Base-by-base conservation (phyloP, 1,140 invertebrate genomes). In the Pachyrhynchus sulphureomaculatus region DNA sequence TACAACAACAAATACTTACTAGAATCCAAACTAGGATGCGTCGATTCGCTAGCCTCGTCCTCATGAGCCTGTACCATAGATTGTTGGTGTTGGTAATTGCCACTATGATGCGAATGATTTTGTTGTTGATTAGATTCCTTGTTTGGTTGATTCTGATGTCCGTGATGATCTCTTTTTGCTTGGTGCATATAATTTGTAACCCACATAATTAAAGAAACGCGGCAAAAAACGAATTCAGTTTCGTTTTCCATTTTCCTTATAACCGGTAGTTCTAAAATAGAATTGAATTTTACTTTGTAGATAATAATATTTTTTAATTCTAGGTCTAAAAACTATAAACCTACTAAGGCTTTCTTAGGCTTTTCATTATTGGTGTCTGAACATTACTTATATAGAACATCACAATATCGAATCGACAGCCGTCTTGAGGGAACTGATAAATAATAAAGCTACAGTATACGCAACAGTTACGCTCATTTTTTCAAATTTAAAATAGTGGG, bases 201-300 rank as follows among this genome's bases (percentile, higher is more conserved):
- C 93, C 93, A 96, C 78, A 92, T 92, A 33, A 96, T 91, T 8
- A 95, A 80, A 17, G 87, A 87, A 21, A 95, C 92, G 72, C 93
- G 84, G 68, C 89, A 92, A 62, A 89, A 68, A 24, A 86, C 75
- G 76, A 83, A 83, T 81, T 87, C 84, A 77, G 81, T 87, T 69
- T 90, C 82, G 66, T 84, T 75, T 65, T 83, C 80, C 37, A 75
- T 78, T 64, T 76, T 79, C 54, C 77, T 72, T 32, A 79, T 79
- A 9, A 83, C 77, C 45, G 85, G 84, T 57, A 87, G 73, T 68
- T 84, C 82, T 82, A 70, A 52, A 78, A 76, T 48, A 61, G 68
- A 32, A n/a, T n/a, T n/a, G n/a, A n/a, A n/a, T n/a, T n/a, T n/a
- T n/a, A n/a, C n/a, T 41, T 41, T 6, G 17, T 41, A 41, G 15